Evolutionary conservation across 2,888 invertebrate genomes (phyloP).

Genomic region (Lottia gigantea): DNA sequence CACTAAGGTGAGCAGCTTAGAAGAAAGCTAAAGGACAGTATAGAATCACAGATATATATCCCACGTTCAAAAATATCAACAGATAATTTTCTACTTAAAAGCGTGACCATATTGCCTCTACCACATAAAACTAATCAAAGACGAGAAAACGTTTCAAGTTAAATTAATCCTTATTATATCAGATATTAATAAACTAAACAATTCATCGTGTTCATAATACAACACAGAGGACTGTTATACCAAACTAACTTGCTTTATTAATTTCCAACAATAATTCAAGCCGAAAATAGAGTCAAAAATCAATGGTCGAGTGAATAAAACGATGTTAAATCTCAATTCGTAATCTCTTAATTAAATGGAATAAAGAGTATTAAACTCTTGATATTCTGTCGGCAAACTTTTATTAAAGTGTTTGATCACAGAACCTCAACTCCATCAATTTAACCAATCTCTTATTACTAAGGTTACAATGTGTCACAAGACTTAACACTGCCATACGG

Average conservation of each 20-base stretch:
- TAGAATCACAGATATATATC: too few species aligned
- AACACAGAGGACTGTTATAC: too few species aligned
- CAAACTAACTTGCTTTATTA: slow-evolving; percentile 1
- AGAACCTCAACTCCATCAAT: slow-evolving; percentile 6
- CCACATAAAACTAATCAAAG: background rate
- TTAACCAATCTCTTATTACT: background rate
- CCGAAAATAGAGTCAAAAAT: background rate
- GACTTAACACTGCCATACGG: slow-evolving; percentile 11
- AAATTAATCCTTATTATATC: background rate
- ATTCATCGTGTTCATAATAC: too few species aligned
- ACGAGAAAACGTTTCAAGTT: background rate
- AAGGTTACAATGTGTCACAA: slow-evolving; percentile 2
- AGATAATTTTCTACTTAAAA: too few species aligned
- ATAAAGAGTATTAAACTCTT: slow-evolving; percentile 7
- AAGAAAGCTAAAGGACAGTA: too few species aligned
- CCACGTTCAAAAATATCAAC: too few species aligned
- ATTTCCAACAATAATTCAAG: background rate
- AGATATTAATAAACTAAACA: slow-evolving; percentile 3
- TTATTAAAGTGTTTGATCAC: slow-evolving; percentile 9
- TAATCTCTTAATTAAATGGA: background rate
- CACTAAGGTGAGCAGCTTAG: too few species aligned
- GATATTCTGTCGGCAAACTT: slow-evolving; percentile 10
- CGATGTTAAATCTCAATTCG: slow-evolving; percentile 2
- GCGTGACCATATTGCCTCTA: too few species aligned
- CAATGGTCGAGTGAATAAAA: background rate